Percentiles rank a stretch among this genome's conserved stretches.
phyloP scores from a whole-genome alignment of 2,113 vertebrate species.

The human region GRCh38 chr5:45099501-45100000 shows the following conservation, averaged over 20 bases:
- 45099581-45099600: not conserved
- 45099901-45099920: conserved; percentile 28
- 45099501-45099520: not conserved
- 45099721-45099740: not conserved
- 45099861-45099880: not conserved
- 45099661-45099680: not conserved
- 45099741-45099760: not conserved
- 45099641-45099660: not conserved
- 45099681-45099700: not conserved
- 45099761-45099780: not conserved
- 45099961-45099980: not conserved
- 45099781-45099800: not conserved
- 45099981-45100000: not conserved
- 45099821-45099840: not conserved
- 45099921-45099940: not conserved
- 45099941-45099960: not conserved
- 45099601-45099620: not conserved
- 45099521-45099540: not conserved
- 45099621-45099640: not conserved
- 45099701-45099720: not conserved
- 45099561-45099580: not conserved
- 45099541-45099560: not conserved
- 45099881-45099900: not conserved
- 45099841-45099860: not conserved
- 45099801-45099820: not conserved